phyloP scores from a whole-genome alignment of 2,888 invertebrate genomes.

The Meteorus colon region DNA sequence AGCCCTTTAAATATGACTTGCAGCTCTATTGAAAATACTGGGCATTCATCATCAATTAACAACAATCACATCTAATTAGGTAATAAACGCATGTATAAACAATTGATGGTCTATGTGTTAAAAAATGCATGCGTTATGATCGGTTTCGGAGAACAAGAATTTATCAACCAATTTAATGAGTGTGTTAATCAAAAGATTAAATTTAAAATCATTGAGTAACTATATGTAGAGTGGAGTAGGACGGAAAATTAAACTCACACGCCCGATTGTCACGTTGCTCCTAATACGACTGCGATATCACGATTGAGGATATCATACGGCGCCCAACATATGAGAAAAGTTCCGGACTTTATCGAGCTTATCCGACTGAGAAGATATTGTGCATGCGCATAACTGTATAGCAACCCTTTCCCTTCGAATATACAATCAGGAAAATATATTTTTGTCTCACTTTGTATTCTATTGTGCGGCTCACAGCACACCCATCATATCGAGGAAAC shows the following conservation, averaged over 20 bases:
- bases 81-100: not conserved
- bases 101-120: not conserved
- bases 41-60: constrained; percentile 42
- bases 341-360: constrained; percentile 1
- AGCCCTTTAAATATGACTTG: constrained; percentile 15
- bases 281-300: not conserved
- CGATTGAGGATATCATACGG: not conserved
- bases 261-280: not conserved
- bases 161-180: too few species aligned
- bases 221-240: not conserved
- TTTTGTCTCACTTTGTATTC: not conserved
- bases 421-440: not conserved
- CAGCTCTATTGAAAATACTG: constrained; percentile 23
- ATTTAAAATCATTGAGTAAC: not conserved
- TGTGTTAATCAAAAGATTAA: too few species aligned
- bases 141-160: too few species aligned
- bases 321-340: not conserved
- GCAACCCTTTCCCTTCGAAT: not conserved
- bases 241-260: not conserved
- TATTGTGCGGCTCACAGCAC: not conserved
- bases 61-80: constrained; percentile 49
- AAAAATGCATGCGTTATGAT: not conserved
- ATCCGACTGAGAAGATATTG: not conserved
- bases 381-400: not conserved
- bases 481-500: not conserved